A percentile compares a stretch with the other conserved stretches of the same genome.
Conservation (phyloP, 2,888 invertebrate genomes). For the Lithophane semibrunnea region DNA sequence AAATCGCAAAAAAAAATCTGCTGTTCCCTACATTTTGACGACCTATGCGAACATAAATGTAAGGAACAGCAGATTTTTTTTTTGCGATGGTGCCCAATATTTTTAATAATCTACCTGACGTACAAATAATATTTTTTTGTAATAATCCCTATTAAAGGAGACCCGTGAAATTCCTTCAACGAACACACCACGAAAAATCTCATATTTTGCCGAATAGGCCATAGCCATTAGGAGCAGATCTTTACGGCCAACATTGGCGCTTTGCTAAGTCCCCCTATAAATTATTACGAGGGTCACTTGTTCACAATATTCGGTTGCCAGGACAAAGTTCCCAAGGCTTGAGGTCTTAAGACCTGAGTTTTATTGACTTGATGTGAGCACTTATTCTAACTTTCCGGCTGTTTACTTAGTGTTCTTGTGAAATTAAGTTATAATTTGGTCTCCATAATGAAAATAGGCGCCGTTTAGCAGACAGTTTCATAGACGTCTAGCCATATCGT, state of each 20-base stretch:
- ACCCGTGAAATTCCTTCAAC: neutral
- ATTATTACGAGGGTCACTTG: conserved; percentile 50
- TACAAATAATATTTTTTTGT: too few species aligned
- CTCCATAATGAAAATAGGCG: neutral
- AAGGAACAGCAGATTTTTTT: too few species aligned
- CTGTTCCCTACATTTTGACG: too few species aligned
- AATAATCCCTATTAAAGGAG: neutral
- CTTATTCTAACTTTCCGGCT: conserved; percentile 8
- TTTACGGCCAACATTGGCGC: conserved; percentile 29
- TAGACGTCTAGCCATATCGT: neutral
- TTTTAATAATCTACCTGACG: too few species aligned
- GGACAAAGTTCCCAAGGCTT: conserved; percentile 33
- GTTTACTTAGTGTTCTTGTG: conserved; percentile 21
- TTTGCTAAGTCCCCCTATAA: conserved; percentile 43
- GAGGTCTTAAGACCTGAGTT: conserved; percentile 35
- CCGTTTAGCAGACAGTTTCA: neutral
- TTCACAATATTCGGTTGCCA: conserved; percentile 10
- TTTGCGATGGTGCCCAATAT: too few species aligned
- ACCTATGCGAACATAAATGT: too few species aligned
- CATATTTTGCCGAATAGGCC: conserved; percentile 30
- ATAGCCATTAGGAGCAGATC: conserved; percentile 35
- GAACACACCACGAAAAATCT: conserved; percentile 12
- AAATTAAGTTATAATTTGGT: conserved; percentile 31
- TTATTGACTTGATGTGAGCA: conserved; percentile 34
- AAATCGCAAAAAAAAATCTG: too few species aligned